Evolutionary conservation across 2,888 invertebrate genomes (phyloP), one percentile per base, ranked within the genome.

Genomic region (Cheilosia grossa): DNA sequence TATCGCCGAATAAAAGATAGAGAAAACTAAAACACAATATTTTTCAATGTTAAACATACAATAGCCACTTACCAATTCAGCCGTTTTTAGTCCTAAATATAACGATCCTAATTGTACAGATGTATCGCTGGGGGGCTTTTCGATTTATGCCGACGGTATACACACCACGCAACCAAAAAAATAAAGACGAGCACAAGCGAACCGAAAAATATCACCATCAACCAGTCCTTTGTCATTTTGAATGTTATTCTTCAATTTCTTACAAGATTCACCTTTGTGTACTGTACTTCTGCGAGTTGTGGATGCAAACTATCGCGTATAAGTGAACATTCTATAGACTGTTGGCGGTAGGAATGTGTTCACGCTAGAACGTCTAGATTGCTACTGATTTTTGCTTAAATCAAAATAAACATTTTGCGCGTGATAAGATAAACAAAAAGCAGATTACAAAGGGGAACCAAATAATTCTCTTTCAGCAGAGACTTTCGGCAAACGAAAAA

Each of bases 371-470:
- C 54, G 47, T 47, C 37, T 4, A 13, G 27, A 54, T 47, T 54
- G 69, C 53, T 67, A 61, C 56, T 69, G 54, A 69, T 42, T 53
- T 24, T 67, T 47, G 27, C 61, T 54, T 30, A 10, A 61, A 42
- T 5, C 37, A 69, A 63, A 61, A 56, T 21, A 40, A 63, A 47
- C 53, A 54, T 15, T 30, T 27, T 49, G 33, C 17, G 17, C 24
- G 15, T 30, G 69, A 78, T 78, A 78, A 78, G 78, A 78, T 78
- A 69, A 78, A 63, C 40, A 2, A 30, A 78, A 54, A 15, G 7
- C 33, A 69, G 75, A 77, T 67, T 74, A 66, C 56, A 74, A 42
- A 10, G 7, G 59, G 51, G 40, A 40, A 66, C 56, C 44, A 47
- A 69, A 44, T 53, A 49, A 59, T 59, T 30, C 49, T 40, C 19